A percentile compares a stretch with the other conserved stretches of the same genome.
These are phyloP conservation scores for Leguminivora glycinivorella DNA, from an alignment of 1,140 invertebrate species.

Conservation along the genomic window DNA sequence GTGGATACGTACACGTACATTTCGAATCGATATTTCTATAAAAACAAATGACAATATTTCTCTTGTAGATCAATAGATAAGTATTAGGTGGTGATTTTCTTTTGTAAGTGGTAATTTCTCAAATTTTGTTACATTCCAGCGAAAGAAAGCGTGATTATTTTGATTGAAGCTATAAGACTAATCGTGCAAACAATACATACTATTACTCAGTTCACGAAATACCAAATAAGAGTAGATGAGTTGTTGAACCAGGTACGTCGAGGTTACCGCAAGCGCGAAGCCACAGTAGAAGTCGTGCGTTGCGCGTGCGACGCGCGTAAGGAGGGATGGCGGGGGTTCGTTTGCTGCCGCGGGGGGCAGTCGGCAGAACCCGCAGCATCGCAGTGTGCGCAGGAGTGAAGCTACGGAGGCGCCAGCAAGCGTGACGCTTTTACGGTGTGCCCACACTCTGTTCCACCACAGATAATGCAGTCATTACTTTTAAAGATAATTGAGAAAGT, in stretches of 20 bases:
- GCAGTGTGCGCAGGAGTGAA: conserved; percentile 1
- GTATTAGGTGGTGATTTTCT: too few relatives aligned
- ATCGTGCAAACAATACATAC: neutral
- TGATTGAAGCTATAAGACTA: too few relatives aligned
- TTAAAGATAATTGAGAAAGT: too few relatives aligned
- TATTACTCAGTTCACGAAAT: neutral
- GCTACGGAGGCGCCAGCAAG: neutral
- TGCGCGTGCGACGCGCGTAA: neutral
- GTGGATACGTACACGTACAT: too few relatives aligned
- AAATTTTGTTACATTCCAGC: too few relatives aligned
- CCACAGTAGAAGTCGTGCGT: neutral
- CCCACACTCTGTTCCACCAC: neutral
- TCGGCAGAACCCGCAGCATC: conserved; percentile 9
- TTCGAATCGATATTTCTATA: too few relatives aligned
- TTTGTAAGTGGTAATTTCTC: too few relatives aligned
- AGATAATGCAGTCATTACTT: too few relatives aligned
- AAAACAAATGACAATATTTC: too few relatives aligned
- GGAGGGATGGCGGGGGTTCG: neutral
- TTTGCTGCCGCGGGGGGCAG: neutral
- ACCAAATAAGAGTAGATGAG: conserved; percentile 57
- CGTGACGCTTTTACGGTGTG: neutral
- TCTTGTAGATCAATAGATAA: too few relatives aligned
- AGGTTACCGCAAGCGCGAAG: conserved; percentile 37
- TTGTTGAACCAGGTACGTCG: conserved; percentile 57
- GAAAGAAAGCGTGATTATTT: too few relatives aligned